Conservation (phyloP, 2,888 invertebrate species). For the Eupeodes luniger region DNA sequence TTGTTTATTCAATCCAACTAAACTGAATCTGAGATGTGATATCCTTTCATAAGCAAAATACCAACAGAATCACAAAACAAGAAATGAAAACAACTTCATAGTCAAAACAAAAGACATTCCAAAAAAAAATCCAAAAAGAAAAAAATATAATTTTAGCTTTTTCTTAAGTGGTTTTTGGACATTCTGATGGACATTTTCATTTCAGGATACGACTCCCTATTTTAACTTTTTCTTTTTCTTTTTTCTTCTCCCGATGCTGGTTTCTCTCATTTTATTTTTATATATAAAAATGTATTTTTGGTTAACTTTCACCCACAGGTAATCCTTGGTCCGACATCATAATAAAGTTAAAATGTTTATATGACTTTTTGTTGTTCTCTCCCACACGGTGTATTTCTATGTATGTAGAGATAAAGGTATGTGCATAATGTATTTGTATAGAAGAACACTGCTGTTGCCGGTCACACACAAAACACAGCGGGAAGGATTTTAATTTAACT, state of each 20-base stretch:
- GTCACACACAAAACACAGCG: slow-evolving; percentile 41
- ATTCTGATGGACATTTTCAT: slow-evolving; percentile 76
- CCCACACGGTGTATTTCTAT: no score
- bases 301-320: slow-evolving; percentile 56
- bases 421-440: background rate
- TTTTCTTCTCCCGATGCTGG: slow-evolving; percentile 48
- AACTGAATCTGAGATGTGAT: background rate
- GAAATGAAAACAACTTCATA: slow-evolving; percentile 8
- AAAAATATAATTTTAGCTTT: slow-evolving; percentile 89
- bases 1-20: background rate
- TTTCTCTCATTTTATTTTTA: slow-evolving; percentile 72
- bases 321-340: slow-evolving; percentile 45
- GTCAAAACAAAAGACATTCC: slow-evolving; percentile 20
- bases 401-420: background rate
- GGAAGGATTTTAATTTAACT: slow-evolving; percentile 60
- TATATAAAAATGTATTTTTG: slow-evolving; percentile 69
- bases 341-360: slow-evolving; percentile 41
- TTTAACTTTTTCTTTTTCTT: slow-evolving; percentile 51
- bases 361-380: background rate
- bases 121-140: slow-evolving; percentile 78
- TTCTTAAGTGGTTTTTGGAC: slow-evolving; percentile 91
- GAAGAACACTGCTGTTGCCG: slow-evolving; percentile 1
- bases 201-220: slow-evolving; percentile 51
- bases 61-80: background rate
- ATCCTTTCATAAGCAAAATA: slow-evolving; percentile 17